A percentile compares a stretch with the other conserved stretches of the same genome.
Evolutionary conservation across 2,113 vertebrate genomes (phyloP).

Genomic region (Anseranas semipalmata): DNA sequence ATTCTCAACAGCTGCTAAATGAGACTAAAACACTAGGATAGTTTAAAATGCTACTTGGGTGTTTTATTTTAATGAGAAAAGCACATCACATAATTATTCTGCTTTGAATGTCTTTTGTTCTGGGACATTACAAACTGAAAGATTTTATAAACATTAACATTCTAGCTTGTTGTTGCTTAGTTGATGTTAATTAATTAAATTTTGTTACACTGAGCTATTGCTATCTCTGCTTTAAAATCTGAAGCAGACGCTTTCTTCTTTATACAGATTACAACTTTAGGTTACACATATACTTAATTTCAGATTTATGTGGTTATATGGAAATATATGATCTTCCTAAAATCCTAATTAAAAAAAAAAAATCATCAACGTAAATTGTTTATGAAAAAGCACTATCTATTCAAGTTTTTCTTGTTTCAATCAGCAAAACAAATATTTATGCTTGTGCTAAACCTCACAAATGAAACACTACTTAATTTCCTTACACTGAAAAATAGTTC

Average conservation of each 20-base stretch:
- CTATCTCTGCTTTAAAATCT: not conserved
- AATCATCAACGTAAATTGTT: not conserved
- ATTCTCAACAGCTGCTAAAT: not conserved
- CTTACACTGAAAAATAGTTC: not conserved
- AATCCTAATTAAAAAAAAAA: not conserved
- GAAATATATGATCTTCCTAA: not conserved
- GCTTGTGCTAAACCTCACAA: not conserved
- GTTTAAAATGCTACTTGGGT: not conserved
- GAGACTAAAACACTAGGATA: not conserved
- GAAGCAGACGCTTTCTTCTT: not conserved
- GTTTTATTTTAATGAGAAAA: not conserved
- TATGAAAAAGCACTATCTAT: not conserved
- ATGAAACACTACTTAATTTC: not conserved
- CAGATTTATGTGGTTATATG: not conserved
- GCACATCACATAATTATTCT: not conserved
- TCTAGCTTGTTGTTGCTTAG: not conserved
- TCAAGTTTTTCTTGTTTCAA: not conserved
- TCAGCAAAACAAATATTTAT: not conserved
- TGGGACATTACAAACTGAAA: not conserved
- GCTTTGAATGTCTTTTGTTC: conserved; percentile 2
- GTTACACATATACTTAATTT: not conserved
- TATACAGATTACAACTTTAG: not conserved
- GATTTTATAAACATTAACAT: not conserved
- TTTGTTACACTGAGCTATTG: not conserved
- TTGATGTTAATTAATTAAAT: not conserved